These are phyloP conservation scores for Agelaius tricolor DNA, from an alignment of 2,113 vertebrate genomes.

Conservation along the genomic window DNA sequence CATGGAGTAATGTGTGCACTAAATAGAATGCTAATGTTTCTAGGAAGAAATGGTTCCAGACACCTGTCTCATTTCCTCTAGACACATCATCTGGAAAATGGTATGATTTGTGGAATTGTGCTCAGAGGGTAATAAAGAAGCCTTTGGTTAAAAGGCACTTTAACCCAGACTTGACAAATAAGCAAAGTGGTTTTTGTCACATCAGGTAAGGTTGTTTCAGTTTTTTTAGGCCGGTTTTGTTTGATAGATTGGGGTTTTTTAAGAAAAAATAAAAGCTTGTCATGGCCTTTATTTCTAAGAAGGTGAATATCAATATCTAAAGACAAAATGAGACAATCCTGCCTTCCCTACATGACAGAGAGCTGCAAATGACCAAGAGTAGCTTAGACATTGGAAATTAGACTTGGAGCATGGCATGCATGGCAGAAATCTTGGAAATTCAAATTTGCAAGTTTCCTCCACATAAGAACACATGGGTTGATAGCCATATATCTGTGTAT, in stretches of 20 bases:
- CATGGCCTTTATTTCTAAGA: not conserved
- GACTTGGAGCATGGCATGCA: not conserved
- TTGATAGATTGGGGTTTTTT: not conserved
- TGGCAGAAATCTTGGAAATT: not conserved
- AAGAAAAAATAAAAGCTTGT: not conserved
- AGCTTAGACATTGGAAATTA: not conserved
- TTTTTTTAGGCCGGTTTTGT: not conserved
- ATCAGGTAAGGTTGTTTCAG: not conserved
- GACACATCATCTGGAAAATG: conserved; percentile 5
- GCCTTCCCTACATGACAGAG: not conserved
- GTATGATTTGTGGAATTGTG: not conserved
- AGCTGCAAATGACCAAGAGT: not conserved
- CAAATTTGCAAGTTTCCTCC: not conserved
- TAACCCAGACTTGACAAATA: not conserved
- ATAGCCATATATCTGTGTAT: not conserved
- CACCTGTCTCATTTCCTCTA: conserved; percentile 30
- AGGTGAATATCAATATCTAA: not conserved
- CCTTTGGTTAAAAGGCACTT: not conserved
- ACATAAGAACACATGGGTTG: not conserved
- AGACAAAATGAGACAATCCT: not conserved
- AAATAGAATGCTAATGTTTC: conserved; percentile 30
- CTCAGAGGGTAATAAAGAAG: not conserved
- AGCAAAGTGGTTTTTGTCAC: not conserved
- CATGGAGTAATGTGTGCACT: not conserved
- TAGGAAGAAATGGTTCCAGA: conserved; percentile 21